phyloP scores from a whole-genome alignment of 2,888 invertebrate species.

The Helicoverpa assulta region DNA sequence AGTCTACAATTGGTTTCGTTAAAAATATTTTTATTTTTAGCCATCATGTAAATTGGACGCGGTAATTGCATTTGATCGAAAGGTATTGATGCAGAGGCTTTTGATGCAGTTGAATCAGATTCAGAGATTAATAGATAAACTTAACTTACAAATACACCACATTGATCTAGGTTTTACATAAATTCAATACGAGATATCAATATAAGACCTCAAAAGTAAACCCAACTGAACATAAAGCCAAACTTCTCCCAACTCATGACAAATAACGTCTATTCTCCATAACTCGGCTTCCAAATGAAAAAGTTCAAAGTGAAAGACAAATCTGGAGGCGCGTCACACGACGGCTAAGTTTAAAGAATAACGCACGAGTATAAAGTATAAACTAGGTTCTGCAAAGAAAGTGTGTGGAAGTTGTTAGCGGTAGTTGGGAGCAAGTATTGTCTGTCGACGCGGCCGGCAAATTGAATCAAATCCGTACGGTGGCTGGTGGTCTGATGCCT shows the following conservation, averaged over 20 bases:
- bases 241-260: background rate
- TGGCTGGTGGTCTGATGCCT: slow-evolving; percentile 6
- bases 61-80: background rate
- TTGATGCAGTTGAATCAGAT: no score
- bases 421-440: slow-evolving; percentile 40
- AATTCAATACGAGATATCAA: background rate
- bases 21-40: slow-evolving; percentile 8
- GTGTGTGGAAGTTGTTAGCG: slow-evolving; percentile 47
- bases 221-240: no score
- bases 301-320: background rate
- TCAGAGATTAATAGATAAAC: no score
- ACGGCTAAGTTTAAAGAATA: slow-evolving; percentile 10
- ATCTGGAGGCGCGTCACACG: background rate
- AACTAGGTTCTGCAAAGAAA: slow-evolving; percentile 32
- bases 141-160: background rate
- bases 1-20: slow-evolving; percentile 18
- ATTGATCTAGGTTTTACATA: background rate
- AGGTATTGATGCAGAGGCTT: no score
- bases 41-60: background rate
- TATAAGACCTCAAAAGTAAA: background rate
- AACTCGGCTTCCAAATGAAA: background rate
- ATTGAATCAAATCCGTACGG: slow-evolving; percentile 45
- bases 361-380: slow-evolving; percentile 18
- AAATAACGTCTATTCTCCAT: background rate
- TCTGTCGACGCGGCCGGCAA: slow-evolving; percentile 33